Evolutionary conservation across 2,113 vertebrate genomes (phyloP).

Genomic region (Morone saxatilis): DNA sequence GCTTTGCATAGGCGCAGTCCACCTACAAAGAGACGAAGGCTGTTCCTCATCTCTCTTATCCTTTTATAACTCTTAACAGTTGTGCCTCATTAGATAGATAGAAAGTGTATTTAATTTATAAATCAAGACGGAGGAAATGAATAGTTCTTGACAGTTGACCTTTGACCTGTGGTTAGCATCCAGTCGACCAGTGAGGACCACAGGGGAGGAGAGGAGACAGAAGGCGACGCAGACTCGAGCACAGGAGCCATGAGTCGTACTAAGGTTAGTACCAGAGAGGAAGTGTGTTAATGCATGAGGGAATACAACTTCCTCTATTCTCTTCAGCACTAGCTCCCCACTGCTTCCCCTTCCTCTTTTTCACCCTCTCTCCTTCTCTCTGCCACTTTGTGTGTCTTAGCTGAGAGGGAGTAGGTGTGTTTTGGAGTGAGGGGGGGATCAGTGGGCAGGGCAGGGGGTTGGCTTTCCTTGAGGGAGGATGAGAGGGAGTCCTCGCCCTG

Average conservation of each 20-base stretch:
- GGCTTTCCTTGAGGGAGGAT: background rate
- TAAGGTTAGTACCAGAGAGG: slow-evolving; percentile 84
- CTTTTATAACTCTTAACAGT: background rate
- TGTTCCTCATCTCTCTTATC: slow-evolving; percentile 44
- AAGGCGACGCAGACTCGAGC: slow-evolving; percentile 56
- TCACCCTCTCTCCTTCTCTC: background rate
- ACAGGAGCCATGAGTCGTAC: slow-evolving; percentile 73
- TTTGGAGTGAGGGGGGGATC: background rate
- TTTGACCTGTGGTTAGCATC: slow-evolving; percentile 78
- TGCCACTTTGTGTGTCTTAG: background rate
- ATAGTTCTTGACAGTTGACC: slow-evolving; percentile 38
- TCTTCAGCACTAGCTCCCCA: slow-evolving; percentile 9
- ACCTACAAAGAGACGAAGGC: slow-evolving; percentile 51
- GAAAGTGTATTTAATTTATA: background rate
- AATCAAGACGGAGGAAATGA: background rate
- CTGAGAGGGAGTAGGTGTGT: slow-evolving; percentile 14
- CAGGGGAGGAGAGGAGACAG: slow-evolving; percentile 35
- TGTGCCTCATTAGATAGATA: background rate
- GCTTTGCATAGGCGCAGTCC: slow-evolving; percentile 80
- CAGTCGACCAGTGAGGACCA: slow-evolving; percentile 38
- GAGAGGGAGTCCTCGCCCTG: background rate
- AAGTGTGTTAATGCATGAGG: slow-evolving; percentile 39
- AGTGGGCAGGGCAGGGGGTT: background rate
- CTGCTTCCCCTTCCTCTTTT: slow-evolving; percentile 59
- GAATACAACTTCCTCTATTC: slow-evolving; percentile 59